Evolutionary conservation across 2,113 vertebrate genomes (phyloP), one percentile per base, ranked within the genome.

Genomic region (Clarias macrocephalus): DNA sequence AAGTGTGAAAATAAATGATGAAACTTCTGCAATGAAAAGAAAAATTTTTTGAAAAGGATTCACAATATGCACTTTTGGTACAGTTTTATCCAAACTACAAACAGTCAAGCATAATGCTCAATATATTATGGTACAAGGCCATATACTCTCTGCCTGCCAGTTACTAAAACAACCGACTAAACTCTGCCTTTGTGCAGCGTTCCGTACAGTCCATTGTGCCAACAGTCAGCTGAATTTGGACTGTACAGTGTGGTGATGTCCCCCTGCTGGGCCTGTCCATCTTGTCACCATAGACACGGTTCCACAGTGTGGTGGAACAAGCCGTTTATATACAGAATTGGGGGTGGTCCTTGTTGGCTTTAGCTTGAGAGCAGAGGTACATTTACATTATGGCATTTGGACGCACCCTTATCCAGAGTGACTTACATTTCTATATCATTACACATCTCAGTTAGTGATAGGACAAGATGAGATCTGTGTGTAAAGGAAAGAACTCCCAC

Each of bases 221-320:
- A 70, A 70, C 30, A 70, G 66, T 18, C 33, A 73, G 70, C 70
- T 52, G 42, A 76, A 52, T 76, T 25, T 76, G 42, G 73, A 76
- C 42, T 4, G 42, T 25, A 76, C 73, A 52, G 37, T 52, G 23
- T 76, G 73, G 42, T 76, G 73, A 76, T 25, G 23, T 76, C 21
- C 42, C 70, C 70, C 33, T 73, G 70, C 70, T 3, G 37, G 19
- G 37, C 18, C 6, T 23, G 73, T 48, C 42, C 73, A 76, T 76
- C 42, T 25, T 5, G 42, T 52, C 42, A 48, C 37, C 21, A 75
- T 5, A 75, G 72, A 48, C 23, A 75, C 8, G 18, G 18, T 72
- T 72, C 30, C 68, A 75, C 73, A 52, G 72, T n/a, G n/a, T 48
- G 7, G 8, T 23, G 18, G 68, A 23, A 28, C n/a, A 65, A 28